Conservation (phyloP, 2,797 vertebrate genomes). For the Ctenopoma kingsleyae region DNA sequence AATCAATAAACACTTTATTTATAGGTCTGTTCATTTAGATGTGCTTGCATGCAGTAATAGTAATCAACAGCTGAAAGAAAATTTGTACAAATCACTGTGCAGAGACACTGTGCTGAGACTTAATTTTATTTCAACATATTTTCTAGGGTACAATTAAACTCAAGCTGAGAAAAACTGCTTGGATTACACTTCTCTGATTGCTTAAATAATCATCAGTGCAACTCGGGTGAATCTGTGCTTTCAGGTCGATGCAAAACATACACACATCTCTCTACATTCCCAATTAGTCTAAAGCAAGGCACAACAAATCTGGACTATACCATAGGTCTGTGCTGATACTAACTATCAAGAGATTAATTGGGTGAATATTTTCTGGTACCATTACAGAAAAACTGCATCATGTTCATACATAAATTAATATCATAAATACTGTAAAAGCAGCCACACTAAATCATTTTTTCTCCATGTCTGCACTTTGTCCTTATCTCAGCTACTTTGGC, state of each 20-base stretch:
- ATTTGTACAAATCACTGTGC: too few species aligned
- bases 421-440: not conserved
- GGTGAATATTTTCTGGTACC: not conserved
- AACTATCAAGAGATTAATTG: not conserved
- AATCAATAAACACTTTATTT: too few species aligned
- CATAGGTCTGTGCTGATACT: not conserved
- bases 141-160: not conserved
- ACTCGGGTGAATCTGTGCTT: not conserved
- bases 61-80: too few species aligned
- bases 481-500: constrained; percentile 2
- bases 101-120: too few species aligned
- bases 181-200: not conserved
- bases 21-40: too few species aligned
- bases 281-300: not conserved
- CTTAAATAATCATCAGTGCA: not conserved
- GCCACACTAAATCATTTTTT: not conserved
- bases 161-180: not conserved
- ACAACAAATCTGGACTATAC: not conserved
- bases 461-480: constrained; percentile 18
- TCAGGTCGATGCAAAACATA: not conserved
- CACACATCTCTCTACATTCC: not conserved
- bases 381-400: constrained; percentile 2
- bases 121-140: not conserved
- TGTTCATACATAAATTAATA: constrained; percentile 7
- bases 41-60: too few species aligned